Base-by-base conservation (phyloP, 2,888 invertebrate genomes). In the Caenorhabditis panamensis region DNA sequence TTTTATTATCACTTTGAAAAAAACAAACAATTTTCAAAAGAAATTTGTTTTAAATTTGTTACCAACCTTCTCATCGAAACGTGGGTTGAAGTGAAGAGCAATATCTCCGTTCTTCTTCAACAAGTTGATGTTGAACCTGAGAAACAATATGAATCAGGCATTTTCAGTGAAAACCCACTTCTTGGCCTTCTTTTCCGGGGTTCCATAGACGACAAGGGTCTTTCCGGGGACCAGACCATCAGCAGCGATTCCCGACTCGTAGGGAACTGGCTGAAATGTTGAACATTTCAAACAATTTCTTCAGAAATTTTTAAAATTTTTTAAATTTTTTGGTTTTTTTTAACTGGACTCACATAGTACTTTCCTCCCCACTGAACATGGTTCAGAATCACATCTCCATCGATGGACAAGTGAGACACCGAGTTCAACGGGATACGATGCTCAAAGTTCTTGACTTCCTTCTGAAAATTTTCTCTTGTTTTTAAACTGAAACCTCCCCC, bases 41-140 rank as follows among this genome's bases (percentile, higher is more conserved):
- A n/a, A n/a, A n/a, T n/a, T n/a, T n/a, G n/a, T n/a, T n/a, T n/a
- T n/a, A n/a, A n/a, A n/a, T n/a, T n/a, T n/a, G n/a, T n/a, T n/a
- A n/a, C n/a, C n/a, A 49, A 88, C 87, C 84, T 87, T 88, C 77
- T 88, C 88, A 67, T 86, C 86, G 83, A 89, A 90, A 22, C 89
- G 79, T 47, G 89, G 89, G 63, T 89, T 89, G 84, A 89, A 84
- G 69, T 89, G 89, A 31, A 90, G 84, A 44, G 88, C 87, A 62
- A 87, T 84, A 69, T 88, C 88, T 54, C 87, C 88, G 75, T 84
- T 86, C 68, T 86, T 88, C 82, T 84, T 85, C 64, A 87, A 64
- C 73, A 89, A 64, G 73, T 89, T 89, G 77, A 89, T 81, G 81
- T 85, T 86, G 84, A 85, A 86, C 56, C 84, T 72, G 72, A 82